Evolutionary conservation across 2,113 vertebrate species (phyloP).

Genomic region (Gorsachius goisagi): DNA sequence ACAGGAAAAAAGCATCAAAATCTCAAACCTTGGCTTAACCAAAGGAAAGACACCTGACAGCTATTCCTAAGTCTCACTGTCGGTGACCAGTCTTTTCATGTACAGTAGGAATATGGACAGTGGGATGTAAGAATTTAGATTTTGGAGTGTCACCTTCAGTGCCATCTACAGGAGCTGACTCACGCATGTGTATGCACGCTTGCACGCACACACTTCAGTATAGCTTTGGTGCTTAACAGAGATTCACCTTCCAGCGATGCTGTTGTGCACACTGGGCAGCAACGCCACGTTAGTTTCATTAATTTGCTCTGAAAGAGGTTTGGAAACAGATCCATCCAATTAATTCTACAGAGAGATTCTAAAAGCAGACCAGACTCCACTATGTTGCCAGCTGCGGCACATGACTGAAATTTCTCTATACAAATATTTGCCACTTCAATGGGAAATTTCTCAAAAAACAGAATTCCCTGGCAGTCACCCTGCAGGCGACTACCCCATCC

Average conservation of each 20-base stretch:
- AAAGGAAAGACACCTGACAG: background rate
- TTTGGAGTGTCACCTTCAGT: background rate
- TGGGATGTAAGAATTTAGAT: background rate
- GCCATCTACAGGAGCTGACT: background rate
- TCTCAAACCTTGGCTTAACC: background rate
- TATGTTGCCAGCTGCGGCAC: background rate
- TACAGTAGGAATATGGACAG: background rate
- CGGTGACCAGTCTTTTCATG: background rate
- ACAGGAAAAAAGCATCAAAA: background rate
- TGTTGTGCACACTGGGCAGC: background rate
- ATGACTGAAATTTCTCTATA: background rate
- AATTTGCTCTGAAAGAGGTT: background rate
- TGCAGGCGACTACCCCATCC: background rate
- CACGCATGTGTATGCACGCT: background rate
- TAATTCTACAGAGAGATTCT: background rate
- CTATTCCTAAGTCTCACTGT: background rate
- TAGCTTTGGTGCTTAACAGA: background rate
- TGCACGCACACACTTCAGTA: background rate
- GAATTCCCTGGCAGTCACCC: background rate
- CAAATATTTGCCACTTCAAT: background rate
- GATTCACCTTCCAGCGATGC: background rate
- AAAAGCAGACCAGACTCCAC: background rate
- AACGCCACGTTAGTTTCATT: background rate
- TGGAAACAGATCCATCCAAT: background rate
- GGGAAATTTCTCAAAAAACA: background rate